Conservation (phyloP, 1,140 invertebrate genomes). For the Trypoxylus dichotomus region DNA sequence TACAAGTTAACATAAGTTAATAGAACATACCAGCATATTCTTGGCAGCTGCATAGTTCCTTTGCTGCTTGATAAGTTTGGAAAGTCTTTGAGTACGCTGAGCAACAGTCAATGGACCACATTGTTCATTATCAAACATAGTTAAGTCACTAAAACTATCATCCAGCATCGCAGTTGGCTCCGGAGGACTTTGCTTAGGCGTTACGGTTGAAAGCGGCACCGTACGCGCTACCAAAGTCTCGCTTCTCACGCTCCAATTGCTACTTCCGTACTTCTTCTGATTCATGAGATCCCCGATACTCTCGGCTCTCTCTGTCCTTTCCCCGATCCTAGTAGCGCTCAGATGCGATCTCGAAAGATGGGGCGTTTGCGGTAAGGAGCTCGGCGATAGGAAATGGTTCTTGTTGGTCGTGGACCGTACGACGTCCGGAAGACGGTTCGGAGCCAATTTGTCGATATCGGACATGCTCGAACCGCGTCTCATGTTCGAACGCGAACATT, state of each 20-base stretch:
- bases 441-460: slow-evolving; percentile 66
- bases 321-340: slow-evolving; percentile 54
- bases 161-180: not conserved
- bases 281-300: slow-evolving; percentile 81
- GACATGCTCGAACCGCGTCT: slow-evolving; percentile 72
- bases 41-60: slow-evolving; percentile 26
- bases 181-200: slow-evolving; percentile 55
- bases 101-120: slow-evolving; percentile 60
- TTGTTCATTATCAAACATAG: slow-evolving; percentile 7
- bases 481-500: slow-evolving; percentile 55
- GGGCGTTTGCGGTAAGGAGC: slow-evolving; percentile 57
- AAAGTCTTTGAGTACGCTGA: slow-evolving; percentile 67
- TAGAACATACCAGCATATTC: not conserved
- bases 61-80: slow-evolving; percentile 62
- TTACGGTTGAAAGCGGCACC: slow-evolving; percentile 73
- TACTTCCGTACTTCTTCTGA: slow-evolving; percentile 68
- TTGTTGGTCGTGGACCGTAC: slow-evolving; percentile 56
- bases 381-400: slow-evolving; percentile 48
- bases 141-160: slow-evolving; percentile 32
- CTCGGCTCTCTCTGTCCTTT: slow-evolving; percentile 55
- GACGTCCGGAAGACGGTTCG: slow-evolving; percentile 52
- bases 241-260: slow-evolving; percentile 66
- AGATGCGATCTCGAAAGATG: slow-evolving; percentile 57
- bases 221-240: slow-evolving; percentile 68
- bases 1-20: not conserved